These are phyloP conservation scores for Xestobium rufovillosum DNA, from an alignment of 2,888 invertebrate species.

Conservation along the genomic window DNA sequence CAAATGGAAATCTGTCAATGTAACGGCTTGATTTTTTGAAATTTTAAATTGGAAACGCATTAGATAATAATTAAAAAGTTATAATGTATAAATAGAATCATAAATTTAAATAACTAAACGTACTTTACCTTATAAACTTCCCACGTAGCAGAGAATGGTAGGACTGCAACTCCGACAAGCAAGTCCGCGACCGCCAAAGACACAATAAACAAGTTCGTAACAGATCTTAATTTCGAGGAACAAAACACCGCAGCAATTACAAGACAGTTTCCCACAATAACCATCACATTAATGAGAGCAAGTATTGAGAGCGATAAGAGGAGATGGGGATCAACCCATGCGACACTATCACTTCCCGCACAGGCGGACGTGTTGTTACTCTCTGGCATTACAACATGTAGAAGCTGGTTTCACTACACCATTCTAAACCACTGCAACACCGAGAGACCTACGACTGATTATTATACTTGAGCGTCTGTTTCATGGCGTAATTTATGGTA, in stretches of 20 bases:
- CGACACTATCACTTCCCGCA: slow-evolving; percentile 71
- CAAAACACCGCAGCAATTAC: slow-evolving; percentile 90
- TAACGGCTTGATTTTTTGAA: too few species aligned
- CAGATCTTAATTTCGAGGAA: slow-evolving; percentile 84
- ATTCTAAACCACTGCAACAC: too few species aligned
- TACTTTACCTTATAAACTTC: slow-evolving; percentile 88
- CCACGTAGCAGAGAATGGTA: slow-evolving; percentile 93
- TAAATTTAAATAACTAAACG: too few species aligned
- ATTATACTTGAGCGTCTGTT: too few species aligned
- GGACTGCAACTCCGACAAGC: slow-evolving; percentile 87
- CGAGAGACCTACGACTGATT: too few species aligned
- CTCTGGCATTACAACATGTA: slow-evolving; percentile 52
- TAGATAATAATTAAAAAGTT: too few species aligned
- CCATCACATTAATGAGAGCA: slow-evolving; percentile 78
- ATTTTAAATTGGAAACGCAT: too few species aligned
- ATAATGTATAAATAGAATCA: too few species aligned
- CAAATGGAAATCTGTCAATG: too few species aligned
- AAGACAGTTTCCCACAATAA: slow-evolving; percentile 83
- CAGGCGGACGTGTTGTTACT: slow-evolving; percentile 76
- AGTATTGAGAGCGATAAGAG: slow-evolving; percentile 69
- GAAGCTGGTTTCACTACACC: too few species aligned
- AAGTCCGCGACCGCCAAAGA: slow-evolving; percentile 94
- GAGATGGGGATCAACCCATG: slow-evolving; percentile 74
- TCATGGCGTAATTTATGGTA: too few species aligned
- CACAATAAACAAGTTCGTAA: slow-evolving; percentile 95